Evolutionary conservation across 2,113 vertebrate genomes (phyloP), one percentile per base, ranked within the genome.

Genomic region (Barbus barbus): DNA sequence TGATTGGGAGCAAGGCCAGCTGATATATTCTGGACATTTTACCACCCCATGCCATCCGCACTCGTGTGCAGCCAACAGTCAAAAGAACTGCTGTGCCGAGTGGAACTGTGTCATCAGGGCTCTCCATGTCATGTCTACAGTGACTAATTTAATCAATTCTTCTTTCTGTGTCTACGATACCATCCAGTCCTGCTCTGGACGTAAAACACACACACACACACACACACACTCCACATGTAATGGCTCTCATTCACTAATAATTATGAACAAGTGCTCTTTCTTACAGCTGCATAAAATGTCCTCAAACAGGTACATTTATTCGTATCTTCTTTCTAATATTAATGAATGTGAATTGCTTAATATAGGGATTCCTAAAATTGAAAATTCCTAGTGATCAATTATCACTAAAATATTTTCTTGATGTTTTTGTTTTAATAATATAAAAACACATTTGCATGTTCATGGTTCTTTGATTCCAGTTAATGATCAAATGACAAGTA

Each of bases 61-160:
- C 61, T 48, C 80, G 46, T 33, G 24, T 77, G 74, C 53, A 41
- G 61, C 41, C 41, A 63, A 28, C 75, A 28, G 36, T 77, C 83
- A 58, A 53, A 44, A 33, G 65, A 72, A 41, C 72, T 36, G 84
- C 48, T 71, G 48, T 36, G 79, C 44, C 16, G 44, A 79, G 36
- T 82, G 86, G 86, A 81, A 71, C 73, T n/a, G 83, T 82, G 83
- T 85, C 80, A 79, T 65, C 67, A 1, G 46, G 20, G 46, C 33
- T 60, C 71, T 53, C 69, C 46, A 6, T 24, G 12, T 63, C 74
- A 38, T 41, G 24, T 76, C 85, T 75, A 80, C 6, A 38, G 33
- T 58, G 33, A 53, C 83, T 76, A 76, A 83, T 79, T 86, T 24
- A 84, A 79, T 86, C 24, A 77, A 51, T 69, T 61, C 63, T 31